These are phyloP conservation scores for Poicephalus gulielmi DNA, from an alignment of 2,113 vertebrate species.

Conservation along the genomic window DNA sequence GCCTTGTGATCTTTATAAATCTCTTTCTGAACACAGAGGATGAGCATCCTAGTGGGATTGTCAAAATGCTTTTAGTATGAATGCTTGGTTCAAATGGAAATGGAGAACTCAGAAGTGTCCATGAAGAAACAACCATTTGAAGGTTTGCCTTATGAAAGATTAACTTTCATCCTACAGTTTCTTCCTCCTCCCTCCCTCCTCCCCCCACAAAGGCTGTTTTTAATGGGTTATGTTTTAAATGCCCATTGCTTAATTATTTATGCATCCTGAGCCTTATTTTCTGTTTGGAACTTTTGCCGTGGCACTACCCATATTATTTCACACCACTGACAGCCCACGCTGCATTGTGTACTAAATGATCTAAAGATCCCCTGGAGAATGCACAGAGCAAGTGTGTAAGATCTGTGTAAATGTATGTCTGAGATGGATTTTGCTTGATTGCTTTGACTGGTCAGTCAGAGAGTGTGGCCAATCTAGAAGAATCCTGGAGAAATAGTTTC, in stretches of 20 bases:
- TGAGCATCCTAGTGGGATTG: slow-evolving; percentile 44
- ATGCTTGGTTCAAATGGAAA: slow-evolving; percentile 34
- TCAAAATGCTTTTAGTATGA: neutral
- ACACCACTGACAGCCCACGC: neutral
- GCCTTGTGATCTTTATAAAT: slow-evolving; percentile 60
- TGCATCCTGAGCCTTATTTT: neutral
- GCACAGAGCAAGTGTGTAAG: neutral
- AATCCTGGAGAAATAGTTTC: neutral
- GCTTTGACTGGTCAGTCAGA: neutral
- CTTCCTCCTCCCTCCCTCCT: neutral
- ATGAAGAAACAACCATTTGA: neutral
- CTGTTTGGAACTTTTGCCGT: neutral
- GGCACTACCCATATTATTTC: slow-evolving; percentile 9
- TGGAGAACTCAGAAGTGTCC: neutral
- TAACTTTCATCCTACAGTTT: slow-evolving; percentile 18
- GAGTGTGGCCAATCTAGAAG: neutral
- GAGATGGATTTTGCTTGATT: neutral
- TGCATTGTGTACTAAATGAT: neutral
- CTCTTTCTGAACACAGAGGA: slow-evolving; percentile 44
- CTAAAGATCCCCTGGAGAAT: neutral
- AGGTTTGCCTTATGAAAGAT: slow-evolving; percentile 42
- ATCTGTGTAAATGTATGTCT: neutral
- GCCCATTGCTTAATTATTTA: slow-evolving; percentile 19
- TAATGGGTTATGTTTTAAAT: slow-evolving; percentile 32
- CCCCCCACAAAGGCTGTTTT: neutral